Evolutionary conservation across 2,888 invertebrate genomes (phyloP).

Genomic region (Melanostoma scalare): DNA sequence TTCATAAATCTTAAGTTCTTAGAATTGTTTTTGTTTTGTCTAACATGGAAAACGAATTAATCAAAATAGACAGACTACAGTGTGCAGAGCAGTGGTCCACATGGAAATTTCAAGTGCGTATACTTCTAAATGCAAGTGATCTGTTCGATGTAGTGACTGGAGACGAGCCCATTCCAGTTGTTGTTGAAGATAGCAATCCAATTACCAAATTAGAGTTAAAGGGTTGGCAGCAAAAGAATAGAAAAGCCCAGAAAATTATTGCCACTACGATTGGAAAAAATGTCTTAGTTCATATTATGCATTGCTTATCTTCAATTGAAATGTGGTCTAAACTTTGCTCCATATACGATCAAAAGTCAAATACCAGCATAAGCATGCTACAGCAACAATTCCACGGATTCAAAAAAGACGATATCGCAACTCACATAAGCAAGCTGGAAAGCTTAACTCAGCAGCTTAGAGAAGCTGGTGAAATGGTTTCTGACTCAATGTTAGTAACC

Average conservation of each 20-base stretch:
- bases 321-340: not conserved
- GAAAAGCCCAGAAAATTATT: not conserved
- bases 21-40: no score
- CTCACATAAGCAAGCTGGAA: not conserved
- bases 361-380: not conserved
- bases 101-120: no score
- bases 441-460: not conserved
- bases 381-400: not conserved
- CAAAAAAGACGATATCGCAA: not conserved
- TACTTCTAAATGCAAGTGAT: no score
- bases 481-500: not conserved
- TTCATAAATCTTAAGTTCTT: not conserved
- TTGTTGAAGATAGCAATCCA: no score
- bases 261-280: not conserved
- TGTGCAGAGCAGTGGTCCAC: no score
- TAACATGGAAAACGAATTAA: no score
- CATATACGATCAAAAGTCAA: not conserved
- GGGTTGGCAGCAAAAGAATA: not conserved
- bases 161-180: no score
- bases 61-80: no score
- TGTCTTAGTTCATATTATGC: not conserved
- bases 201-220: not conserved
- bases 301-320: not conserved
- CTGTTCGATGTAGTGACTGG: no score
- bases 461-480: not conserved